Conservation (phyloP, 2,113 vertebrate genomes). For the Tichodroma muraria region DNA sequence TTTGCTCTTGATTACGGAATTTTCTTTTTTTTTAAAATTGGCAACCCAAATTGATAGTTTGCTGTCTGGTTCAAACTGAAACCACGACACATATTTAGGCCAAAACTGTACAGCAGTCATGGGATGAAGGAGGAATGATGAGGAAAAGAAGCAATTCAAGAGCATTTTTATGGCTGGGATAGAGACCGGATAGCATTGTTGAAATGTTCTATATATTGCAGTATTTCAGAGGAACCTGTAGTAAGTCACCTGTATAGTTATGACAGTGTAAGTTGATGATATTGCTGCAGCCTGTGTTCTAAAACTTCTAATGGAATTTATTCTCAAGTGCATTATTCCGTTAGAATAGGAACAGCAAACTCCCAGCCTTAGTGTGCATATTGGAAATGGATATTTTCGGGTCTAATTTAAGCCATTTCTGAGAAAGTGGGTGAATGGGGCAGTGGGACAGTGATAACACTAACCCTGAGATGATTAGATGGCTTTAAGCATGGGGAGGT, state of each 20-base stretch:
- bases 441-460: neutral
- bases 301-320: neutral
- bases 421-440: neutral
- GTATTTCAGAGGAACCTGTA: neutral
- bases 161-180: neutral
- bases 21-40: too few species aligned
- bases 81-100: neutral
- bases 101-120: neutral
- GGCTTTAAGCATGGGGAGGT: neutral
- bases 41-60: too few species aligned
- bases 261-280: neutral
- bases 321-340: neutral
- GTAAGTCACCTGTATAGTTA: neutral
- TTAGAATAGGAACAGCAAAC: neutral
- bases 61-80: too few species aligned
- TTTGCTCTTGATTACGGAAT: too few species aligned
- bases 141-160: neutral
- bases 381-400: neutral
- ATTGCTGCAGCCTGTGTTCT: neutral
- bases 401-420: neutral
- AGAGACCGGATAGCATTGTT: neutral
- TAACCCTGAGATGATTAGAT: neutral
- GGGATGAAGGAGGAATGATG: neutral
- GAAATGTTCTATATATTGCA: neutral
- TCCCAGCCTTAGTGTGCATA: neutral